phyloP scores from a whole-genome alignment of 1,140 invertebrate species.

The Pogonognathellus flavescens region DNA sequence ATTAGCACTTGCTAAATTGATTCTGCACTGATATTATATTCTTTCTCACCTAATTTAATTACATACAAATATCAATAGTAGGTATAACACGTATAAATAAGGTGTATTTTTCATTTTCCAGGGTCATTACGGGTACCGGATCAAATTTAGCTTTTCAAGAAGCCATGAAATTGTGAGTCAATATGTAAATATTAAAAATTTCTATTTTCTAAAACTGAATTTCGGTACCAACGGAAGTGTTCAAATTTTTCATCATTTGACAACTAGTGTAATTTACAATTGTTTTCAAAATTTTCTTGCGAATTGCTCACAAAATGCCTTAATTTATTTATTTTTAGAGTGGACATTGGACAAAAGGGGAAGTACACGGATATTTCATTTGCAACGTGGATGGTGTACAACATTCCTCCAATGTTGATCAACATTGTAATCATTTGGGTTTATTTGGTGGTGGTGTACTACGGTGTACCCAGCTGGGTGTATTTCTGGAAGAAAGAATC shows the following conservation, averaged over 20 bases:
- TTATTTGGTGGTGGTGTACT: conserved; percentile 77
- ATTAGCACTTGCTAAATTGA: no score
- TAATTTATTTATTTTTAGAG: no score
- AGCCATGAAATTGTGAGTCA: conserved; percentile 73
- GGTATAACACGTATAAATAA: neutral
- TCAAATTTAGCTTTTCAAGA: conserved; percentile 90
- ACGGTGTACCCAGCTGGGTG: conserved; percentile 72
- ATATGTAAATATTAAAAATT: no score
- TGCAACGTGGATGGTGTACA: conserved; percentile 81
- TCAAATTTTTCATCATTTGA: no score
- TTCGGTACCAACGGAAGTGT: no score
- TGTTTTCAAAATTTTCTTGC: no score
- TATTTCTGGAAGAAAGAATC: conserved; percentile 35
- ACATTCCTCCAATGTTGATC: conserved; percentile 79
- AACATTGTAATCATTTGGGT: conserved; percentile 82
- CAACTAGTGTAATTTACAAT: no score
- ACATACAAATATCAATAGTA: no score
- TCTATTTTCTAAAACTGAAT: no score
- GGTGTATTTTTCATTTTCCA: neutral
- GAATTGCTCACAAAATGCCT: no score
- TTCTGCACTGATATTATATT: no score
- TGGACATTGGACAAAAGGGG: conserved; percentile 61
- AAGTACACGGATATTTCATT: conserved; percentile 71
- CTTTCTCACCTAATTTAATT: no score
- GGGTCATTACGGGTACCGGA: conserved; percentile 88